Conservation (phyloP, 1,140 invertebrate species). For the Bombus confusus region DNA sequence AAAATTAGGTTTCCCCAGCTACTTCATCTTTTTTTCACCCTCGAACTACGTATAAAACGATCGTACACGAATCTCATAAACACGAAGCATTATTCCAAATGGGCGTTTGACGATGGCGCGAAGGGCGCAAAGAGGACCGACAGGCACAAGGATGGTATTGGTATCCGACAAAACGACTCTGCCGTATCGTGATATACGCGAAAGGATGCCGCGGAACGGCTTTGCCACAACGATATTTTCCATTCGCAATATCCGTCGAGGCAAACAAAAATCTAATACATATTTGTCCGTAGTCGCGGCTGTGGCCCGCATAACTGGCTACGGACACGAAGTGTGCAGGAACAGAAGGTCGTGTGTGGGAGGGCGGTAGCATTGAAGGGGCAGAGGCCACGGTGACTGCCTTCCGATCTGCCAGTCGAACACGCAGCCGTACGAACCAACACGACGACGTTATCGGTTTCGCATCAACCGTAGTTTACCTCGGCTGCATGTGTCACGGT, state of each 20-base stretch:
- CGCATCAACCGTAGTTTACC: conserved; percentile 74
- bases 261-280: conserved; percentile 69
- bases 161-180: not conserved
- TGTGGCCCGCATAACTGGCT: conserved; percentile 53
- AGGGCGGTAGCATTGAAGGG: not conserved
- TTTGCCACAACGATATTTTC: conserved; percentile 30
- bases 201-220: not conserved
- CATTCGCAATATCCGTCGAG: conserved; percentile 59
- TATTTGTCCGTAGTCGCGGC: conserved; percentile 50
- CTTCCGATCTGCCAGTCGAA: conserved; percentile 54
- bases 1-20: not conserved
- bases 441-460: conserved; percentile 78
- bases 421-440: conserved; percentile 32
- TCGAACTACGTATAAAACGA: not conserved
- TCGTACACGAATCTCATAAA: not conserved
- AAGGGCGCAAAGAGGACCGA: not conserved
- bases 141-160: not conserved
- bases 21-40: not conserved
- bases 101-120: not conserved
- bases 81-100: not conserved
- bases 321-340: not conserved
- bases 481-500: conserved; percentile 24
- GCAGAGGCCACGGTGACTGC: conserved; percentile 29
- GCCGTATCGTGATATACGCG: conserved; percentile 41
- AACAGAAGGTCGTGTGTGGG: not conserved